These are phyloP conservation scores for Subanguina moxae DNA, from an alignment of 1,140 invertebrate genomes.

Conservation along the genomic window DNA sequence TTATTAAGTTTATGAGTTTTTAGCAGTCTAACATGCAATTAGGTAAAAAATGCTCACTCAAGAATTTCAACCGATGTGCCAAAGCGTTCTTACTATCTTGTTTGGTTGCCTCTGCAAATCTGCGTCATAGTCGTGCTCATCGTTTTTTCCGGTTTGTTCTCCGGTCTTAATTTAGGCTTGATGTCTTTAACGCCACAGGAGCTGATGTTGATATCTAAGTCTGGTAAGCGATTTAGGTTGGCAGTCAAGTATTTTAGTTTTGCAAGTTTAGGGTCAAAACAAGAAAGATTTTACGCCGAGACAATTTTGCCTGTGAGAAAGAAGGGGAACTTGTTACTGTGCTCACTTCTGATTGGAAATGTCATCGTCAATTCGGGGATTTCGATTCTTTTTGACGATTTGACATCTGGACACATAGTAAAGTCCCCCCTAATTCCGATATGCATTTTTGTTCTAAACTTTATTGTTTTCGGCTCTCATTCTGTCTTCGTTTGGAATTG, in stretches of 20 bases:
- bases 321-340: conserved; percentile 90
- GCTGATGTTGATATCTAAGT: conserved; percentile 61
- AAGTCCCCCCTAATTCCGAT: too few species aligned
- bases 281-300: conserved; percentile 65
- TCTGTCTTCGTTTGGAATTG: conserved; percentile 62
- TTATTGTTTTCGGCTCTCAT: conserved; percentile 57
- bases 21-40: too few species aligned
- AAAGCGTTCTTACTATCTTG: conserved; percentile 38
- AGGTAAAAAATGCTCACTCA: too few species aligned
- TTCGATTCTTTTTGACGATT: conserved; percentile 86
- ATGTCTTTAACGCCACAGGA: conserved; percentile 66
- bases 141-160: conserved; percentile 63
- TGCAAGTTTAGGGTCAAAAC: conserved; percentile 48
- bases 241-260: conserved; percentile 8
- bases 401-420: conserved; percentile 75
- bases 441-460: neutral
- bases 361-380: conserved; percentile 94
- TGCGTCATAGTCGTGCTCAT: conserved; percentile 61
- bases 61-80: neutral
- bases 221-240: conserved; percentile 32
- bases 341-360: conserved; percentile 87
- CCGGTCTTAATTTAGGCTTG: conserved; percentile 65
- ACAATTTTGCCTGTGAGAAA: conserved; percentile 82
- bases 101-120: conserved; percentile 64
- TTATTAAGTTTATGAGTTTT: too few species aligned